phyloP scores from a whole-genome alignment of 1,140 invertebrate species.

The Charaxes varanes region DNA sequence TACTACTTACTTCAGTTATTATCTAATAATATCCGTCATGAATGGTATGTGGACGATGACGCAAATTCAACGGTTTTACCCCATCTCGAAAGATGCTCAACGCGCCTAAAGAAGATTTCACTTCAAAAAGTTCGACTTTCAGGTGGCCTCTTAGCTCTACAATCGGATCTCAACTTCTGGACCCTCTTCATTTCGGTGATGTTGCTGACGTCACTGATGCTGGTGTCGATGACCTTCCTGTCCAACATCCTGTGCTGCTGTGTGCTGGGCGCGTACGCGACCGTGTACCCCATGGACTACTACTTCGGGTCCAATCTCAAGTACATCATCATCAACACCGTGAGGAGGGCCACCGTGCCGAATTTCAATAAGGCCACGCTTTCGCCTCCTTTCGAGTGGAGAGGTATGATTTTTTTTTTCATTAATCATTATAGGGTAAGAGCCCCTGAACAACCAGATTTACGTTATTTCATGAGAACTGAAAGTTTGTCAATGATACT shows the following conservation, averaged over 20 bases:
- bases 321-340: conserved; percentile 81
- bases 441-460: no score
- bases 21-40: no score
- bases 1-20: no score
- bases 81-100: no score
- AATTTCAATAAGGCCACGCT: conserved; percentile 77
- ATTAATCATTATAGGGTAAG: no score
- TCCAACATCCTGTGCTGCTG: conserved; percentile 78
- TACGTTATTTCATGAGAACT: no score
- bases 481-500: no score
- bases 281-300: conserved; percentile 78
- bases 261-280: conserved; percentile 78
- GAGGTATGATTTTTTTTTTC: conserved; percentile 71
- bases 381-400: conserved; percentile 76
- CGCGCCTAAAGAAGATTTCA: no score
- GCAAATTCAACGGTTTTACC: no score
- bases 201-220: conserved; percentile 67
- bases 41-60: no score
- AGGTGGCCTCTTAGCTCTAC: conserved; percentile 75
- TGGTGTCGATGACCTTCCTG: conserved; percentile 71
- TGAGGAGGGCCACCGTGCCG: conserved; percentile 75
- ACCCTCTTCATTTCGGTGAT: conserved; percentile 73
- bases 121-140: no score
- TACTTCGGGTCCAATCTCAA: conserved; percentile 79
- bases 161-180: conserved; percentile 78